Base-by-base conservation (phyloP, 2,113 vertebrate species). In the Pao palembangensis region DNA sequence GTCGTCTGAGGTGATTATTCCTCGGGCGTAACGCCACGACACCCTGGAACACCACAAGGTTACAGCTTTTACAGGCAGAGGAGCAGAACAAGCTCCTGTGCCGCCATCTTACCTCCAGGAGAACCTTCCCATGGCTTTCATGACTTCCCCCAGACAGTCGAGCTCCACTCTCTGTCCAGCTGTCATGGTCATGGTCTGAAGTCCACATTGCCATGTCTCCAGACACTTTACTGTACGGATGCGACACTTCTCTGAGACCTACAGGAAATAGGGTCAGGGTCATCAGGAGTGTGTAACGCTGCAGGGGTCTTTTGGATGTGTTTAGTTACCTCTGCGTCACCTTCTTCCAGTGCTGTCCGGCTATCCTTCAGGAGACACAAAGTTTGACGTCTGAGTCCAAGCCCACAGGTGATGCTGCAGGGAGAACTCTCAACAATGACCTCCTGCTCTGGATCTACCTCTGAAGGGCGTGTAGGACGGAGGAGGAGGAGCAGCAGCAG, bases 381-480 rank as follows among this genome's bases (percentile, higher is more conserved):
- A 1, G 71, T 88, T 75, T 97, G 92, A 17, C 84, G 78, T 41
- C 69, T 91, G 17, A 92, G 18, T 1, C 96, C 96, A 17, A 91
- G 79, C 8, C 96, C 96, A 21, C 95, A 98, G 46, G 93, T 94
- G 64, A 86, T 69, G 5, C 93, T 96, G 75, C 96, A 99, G 19
- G 88, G 25, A 0, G 92, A 92, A 51, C 87, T 55, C 14, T 78
- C 75, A 5, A 90, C 54, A 0, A 79, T 6, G 0, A 94, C 66
- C 64, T 58, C 51, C 0, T 80, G 72, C 0, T 67, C 50, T 80
- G 65, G 44, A 17, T 47, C 15, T 38, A 51, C 23, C 13, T 69
- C 21, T 3, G 2, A 57, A 0, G 43, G 20, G 10, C 34, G 4
- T 19, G 68, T 14, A 3, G 18, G 60, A 12, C 3, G 15, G 44